phyloP scores from a whole-genome alignment of 2,797 vertebrate genomes.

The Choloepus didactylus region DNA sequence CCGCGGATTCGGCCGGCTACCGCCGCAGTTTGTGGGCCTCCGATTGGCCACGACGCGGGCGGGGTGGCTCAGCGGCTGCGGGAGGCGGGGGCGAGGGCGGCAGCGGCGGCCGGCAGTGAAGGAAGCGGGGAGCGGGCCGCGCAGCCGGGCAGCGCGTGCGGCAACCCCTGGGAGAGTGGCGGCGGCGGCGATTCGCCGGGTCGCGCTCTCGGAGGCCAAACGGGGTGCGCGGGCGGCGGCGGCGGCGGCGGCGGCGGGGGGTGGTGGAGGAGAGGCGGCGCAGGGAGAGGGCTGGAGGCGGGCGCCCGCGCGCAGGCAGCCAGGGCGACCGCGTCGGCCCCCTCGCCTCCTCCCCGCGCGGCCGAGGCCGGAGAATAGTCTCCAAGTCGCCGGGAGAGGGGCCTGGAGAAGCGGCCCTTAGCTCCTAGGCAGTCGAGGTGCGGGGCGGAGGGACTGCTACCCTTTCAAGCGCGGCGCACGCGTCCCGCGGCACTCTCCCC shows the following conservation, averaged over 20 bases:
- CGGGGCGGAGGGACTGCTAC: constrained; percentile 38
- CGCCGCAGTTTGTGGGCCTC: constrained; percentile 75
- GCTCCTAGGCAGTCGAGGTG: constrained; percentile 12
- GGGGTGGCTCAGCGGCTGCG: constrained; percentile 76
- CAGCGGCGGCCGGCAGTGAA: constrained; percentile 65
- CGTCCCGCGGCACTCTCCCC: constrained; percentile 23
- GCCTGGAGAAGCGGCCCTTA: neutral
- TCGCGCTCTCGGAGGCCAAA: constrained; percentile 73
- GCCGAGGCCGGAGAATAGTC: constrained; percentile 20
- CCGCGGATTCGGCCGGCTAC: constrained; percentile 65
- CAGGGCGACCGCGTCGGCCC: neutral
- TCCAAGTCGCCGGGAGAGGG: neutral
- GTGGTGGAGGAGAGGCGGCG: neutral
- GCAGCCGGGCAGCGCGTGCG: constrained; percentile 80
- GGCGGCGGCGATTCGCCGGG: constrained; percentile 63
- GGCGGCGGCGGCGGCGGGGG: constrained; percentile 56
- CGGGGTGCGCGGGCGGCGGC: constrained; percentile 72
- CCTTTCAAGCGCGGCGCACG: constrained; percentile 70
- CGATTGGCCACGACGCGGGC: constrained; percentile 86
- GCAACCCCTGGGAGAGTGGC: constrained; percentile 41
- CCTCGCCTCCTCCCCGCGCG: neutral
- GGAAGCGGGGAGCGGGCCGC: constrained; percentile 53
- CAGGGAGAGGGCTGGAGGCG: neutral
- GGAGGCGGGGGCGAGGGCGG: constrained; percentile 65
- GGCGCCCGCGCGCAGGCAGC: neutral